Conservation (phyloP, 2,113 vertebrate species). For the Rhinoderma darwinii region DNA sequence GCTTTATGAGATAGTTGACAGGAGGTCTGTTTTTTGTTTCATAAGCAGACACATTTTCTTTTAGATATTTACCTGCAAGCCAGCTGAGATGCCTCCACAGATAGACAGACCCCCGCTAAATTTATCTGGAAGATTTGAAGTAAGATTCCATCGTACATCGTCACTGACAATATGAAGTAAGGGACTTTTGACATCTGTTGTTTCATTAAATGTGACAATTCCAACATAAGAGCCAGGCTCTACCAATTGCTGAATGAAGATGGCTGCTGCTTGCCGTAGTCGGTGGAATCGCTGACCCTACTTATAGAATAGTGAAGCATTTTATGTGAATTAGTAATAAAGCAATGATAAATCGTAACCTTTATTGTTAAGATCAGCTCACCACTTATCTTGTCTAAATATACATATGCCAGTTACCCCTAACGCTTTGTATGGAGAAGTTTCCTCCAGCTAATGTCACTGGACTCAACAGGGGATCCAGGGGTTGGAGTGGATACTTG, state of each 20-base stretch:
- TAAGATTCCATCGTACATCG: slow-evolving; percentile 62
- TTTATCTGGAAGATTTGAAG: slow-evolving; percentile 63
- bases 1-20: too few species aligned
- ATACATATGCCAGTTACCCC: too few species aligned
- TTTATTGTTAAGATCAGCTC: too few species aligned
- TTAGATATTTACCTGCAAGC: slow-evolving; percentile 64
- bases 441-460: too few species aligned
- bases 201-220: slow-evolving; percentile 65
- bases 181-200: slow-evolving; percentile 60
- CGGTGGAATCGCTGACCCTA: slow-evolving; percentile 64
- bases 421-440: too few species aligned
- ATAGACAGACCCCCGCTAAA: slow-evolving; percentile 56
- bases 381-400: too few species aligned
- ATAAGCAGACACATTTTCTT: neutral
- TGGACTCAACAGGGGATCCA: too few species aligned
- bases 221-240: slow-evolving; percentile 68
- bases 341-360: neutral
- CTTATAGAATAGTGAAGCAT: slow-evolving; percentile 15
- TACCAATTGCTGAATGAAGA: slow-evolving; percentile 71
- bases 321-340: neutral
- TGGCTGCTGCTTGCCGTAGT: slow-evolving; percentile 68
- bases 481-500: too few species aligned
- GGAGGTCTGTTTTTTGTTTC: too few species aligned
- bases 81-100: slow-evolving; percentile 66
- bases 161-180: slow-evolving; percentile 61